Percentiles rank a stretch among this genome's conserved stretches.
Evolutionary conservation across 2,888 invertebrate species (phyloP).

Genomic region (Drosophila anomalata): DNA sequence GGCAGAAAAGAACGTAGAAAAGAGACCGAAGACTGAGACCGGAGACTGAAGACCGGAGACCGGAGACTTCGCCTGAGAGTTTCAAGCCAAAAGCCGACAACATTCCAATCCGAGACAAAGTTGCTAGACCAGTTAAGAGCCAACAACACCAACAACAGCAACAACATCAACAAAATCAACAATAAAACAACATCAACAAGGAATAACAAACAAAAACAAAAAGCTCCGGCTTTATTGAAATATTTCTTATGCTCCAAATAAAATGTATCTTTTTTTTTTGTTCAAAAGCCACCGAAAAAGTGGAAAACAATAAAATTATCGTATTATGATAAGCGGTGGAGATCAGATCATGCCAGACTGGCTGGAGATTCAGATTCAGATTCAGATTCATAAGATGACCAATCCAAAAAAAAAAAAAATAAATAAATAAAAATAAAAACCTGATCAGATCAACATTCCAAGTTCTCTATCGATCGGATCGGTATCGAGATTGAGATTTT

Average conservation of each 20-base stretch:
- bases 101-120: conserved; percentile 67
- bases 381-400: conserved; percentile 5
- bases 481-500: background rate
- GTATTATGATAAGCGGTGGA: conserved; percentile 35
- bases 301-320: conserved; percentile 41
- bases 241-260: conserved; percentile 76
- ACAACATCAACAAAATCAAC: conserved; percentile 35
- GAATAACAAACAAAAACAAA: conserved; percentile 42
- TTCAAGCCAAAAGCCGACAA: conserved; percentile 68
- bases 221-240: conserved; percentile 63
- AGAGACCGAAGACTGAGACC: conserved; percentile 25
- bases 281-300: conserved; percentile 24
- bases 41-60: conserved; percentile 10
- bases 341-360: conserved; percentile 28
- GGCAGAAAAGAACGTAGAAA: conserved; percentile 17
- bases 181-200: conserved; percentile 31
- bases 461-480: background rate
- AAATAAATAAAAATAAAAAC: conserved; percentile 4
- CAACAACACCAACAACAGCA: conserved; percentile 30
- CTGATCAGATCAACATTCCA: conserved; percentile 16
- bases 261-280: conserved; percentile 47
- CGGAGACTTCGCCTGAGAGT: conserved; percentile 13
- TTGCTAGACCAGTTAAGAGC: conserved; percentile 74
- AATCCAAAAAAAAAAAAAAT: background rate
- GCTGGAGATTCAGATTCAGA: conserved; percentile 25